A percentile compares a stretch with the other conserved stretches of the same genome.
These are phyloP conservation scores for Nannoperca australis DNA, from an alignment of 2,797 vertebrate genomes.

Conservation along the genomic window DNA sequence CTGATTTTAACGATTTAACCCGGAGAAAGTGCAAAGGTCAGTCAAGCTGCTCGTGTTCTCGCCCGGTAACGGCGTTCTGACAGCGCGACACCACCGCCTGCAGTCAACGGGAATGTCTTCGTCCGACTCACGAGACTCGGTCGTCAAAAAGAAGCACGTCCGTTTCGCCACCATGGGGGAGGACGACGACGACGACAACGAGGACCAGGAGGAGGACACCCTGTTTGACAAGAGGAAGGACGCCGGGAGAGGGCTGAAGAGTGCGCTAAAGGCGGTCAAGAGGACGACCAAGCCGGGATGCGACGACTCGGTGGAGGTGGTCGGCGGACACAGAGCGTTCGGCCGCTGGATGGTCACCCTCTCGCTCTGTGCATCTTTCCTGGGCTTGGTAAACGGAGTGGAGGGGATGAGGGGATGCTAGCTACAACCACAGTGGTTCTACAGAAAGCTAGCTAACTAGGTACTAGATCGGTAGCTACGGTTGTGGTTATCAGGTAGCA, in stretches of 20 bases:
- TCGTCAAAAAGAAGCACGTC: conserved; percentile 85
- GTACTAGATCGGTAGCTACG: too few species aligned
- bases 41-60: too few species aligned
- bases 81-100: not conserved
- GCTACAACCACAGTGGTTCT: too few species aligned
- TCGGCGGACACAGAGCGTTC: conserved; percentile 50
- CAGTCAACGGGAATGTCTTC: conserved; percentile 61
- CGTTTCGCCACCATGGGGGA: conserved; percentile 86
- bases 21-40: rapidly evolving
- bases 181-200: conserved; percentile 74
- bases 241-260: conserved; percentile 63
- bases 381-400: conserved; percentile 80
- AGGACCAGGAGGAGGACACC: conserved; percentile 84
- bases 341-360: conserved; percentile 79
- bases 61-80: not conserved
- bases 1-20: not conserved
- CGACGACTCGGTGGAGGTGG: conserved; percentile 65
- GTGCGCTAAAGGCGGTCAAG: conserved; percentile 70
- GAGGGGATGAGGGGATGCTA: too few species aligned
- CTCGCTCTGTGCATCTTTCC: conserved; percentile 82
- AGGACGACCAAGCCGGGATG: conserved; percentile 38
- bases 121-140: conserved; percentile 55
- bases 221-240: conserved; percentile 82
- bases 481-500: too few species aligned
- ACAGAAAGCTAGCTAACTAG: too few species aligned